Conservation (phyloP, 1,140 invertebrate species). For the Drosophila albomicans region DNA sequence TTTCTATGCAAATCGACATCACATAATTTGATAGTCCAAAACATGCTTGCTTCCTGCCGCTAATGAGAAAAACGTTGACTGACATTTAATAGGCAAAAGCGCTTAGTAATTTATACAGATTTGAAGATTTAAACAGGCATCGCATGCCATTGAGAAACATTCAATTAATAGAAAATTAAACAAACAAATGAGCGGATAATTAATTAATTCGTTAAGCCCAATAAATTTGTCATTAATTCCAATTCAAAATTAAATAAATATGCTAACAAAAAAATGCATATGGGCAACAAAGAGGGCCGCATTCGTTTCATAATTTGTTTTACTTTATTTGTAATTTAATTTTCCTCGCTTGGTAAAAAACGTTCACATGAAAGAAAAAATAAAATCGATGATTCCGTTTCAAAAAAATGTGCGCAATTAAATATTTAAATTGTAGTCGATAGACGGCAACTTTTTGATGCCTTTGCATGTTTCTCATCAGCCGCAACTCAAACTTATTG, state of each 20-base stretch:
- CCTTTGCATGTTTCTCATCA: slow-evolving; percentile 35
- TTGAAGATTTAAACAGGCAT: slow-evolving; percentile 2
- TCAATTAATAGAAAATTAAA: slow-evolving; percentile 69
- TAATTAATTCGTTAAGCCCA: slow-evolving; percentile 73
- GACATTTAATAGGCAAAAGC: slow-evolving; percentile 11
- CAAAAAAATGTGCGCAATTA: slow-evolving; percentile 42
- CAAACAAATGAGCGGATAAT: slow-evolving; percentile 68
- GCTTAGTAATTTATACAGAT: slow-evolving; percentile 39
- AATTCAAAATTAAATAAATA: slow-evolving; percentile 48
- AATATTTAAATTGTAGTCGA: slow-evolving; percentile 47
- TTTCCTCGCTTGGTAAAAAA: slow-evolving; percentile 40
- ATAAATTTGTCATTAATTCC: slow-evolving; percentile 73
- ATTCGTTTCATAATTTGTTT: slow-evolving; percentile 48
- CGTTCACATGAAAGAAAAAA: slow-evolving; percentile 5
- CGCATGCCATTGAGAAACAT: slow-evolving; percentile 30
- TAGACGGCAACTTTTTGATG: slow-evolving; percentile 37
- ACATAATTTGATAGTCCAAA: slow-evolving; percentile 45
- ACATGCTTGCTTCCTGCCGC: slow-evolving; percentile 27
- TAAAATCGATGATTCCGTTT: slow-evolving; percentile 8
- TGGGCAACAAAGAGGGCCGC: slow-evolving; percentile 3
- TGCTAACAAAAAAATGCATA: slow-evolving; percentile 23
- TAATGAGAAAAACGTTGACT: slow-evolving; percentile 8
- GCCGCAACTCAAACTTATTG: slow-evolving; percentile 23
- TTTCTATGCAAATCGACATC: slow-evolving; percentile 56
- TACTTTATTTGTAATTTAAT: slow-evolving; percentile 54